Conservation (phyloP, 2,113 vertebrate genomes). For the Tangachromis dhanisi region DNA sequence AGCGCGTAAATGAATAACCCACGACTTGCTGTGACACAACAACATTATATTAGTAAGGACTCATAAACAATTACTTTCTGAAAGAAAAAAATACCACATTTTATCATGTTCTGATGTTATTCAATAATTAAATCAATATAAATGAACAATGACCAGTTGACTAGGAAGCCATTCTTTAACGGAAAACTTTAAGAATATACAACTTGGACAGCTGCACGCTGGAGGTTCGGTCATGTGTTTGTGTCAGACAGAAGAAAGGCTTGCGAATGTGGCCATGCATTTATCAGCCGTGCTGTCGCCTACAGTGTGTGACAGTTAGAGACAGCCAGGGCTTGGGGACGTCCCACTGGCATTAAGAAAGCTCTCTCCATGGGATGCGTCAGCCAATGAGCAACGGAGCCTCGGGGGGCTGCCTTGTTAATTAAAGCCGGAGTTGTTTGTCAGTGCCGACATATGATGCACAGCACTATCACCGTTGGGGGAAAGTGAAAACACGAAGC, state of each 20-base stretch:
- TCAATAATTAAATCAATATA: neutral
- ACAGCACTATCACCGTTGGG: slow-evolving; percentile 32
- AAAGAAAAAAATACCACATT: neutral
- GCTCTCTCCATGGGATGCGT: slow-evolving; percentile 42
- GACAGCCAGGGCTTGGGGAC: slow-evolving; percentile 21
- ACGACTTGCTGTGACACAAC: neutral
- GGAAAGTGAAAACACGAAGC: slow-evolving; percentile 34
- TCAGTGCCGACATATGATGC: slow-evolving; percentile 49
- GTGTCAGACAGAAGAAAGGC: neutral
- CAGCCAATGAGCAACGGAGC: slow-evolving; percentile 37
- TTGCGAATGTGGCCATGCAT: slow-evolving; percentile 27
- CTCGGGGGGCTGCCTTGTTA: slow-evolving; percentile 51
- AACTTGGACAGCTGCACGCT: slow-evolving; percentile 24
- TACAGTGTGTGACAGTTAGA: slow-evolving; percentile 42
- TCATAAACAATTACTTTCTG: neutral
- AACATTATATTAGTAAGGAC: neutral
- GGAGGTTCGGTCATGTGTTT: neutral
- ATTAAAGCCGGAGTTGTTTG: slow-evolving; percentile 64
- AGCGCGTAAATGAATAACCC: neutral
- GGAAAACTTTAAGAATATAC: neutral
- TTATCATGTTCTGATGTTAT: neutral
- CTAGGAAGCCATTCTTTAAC: neutral
- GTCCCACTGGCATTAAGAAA: slow-evolving; percentile 57
- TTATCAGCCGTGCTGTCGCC: slow-evolving; percentile 32
- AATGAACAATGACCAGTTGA: neutral